Evolutionary conservation across 2,113 vertebrate genomes (phyloP), one percentile per base, ranked within the genome.

Genomic region (Lethenteron reissneri): DNA sequence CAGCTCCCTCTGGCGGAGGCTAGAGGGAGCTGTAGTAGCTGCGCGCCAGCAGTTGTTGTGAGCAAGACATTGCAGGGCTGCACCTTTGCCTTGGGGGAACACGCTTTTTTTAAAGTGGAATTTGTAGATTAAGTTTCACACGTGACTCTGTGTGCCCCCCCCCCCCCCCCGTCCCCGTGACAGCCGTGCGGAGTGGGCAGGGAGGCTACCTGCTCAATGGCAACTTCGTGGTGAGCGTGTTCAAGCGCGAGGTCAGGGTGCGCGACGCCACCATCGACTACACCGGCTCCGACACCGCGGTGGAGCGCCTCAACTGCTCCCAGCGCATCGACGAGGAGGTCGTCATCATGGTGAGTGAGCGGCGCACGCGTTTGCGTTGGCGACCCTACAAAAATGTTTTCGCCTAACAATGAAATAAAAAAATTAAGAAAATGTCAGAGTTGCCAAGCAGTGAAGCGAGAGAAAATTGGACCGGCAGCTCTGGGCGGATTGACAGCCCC

Each of bases 181-280:
- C 82, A 99, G 94, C 91, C 73, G 83, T 96, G 79, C 87, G 92
- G 75, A 90, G 85, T 80, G 87, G 86, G 76, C 85, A 82, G 76
- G 90, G 86, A 75, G 94, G 92, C 80, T 97, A 88, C 83, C 84
- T 97, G 80, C 84, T 99, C 70, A 99, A 99, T 73, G 94, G 94
- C 76, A 86, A 95, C 78, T 99, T 91, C 78, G 89, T 97, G 74
- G 92, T 99, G 82, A 94, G 88, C 75, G 96, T 97, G 94, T 94
- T 95, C 81, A 99, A 95, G 87, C 90, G 85, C 84, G 92, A 99
- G 87, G 89, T 99, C 76, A 94, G 85, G 78, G 79, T 96, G 72
- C 89, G 89, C 74, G 89, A 83, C 70, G 83, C 86, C n/a, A 74
- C 95, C 73, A 84, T 99, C 3, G 94, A 99, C 76, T 99, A 99